These are phyloP conservation scores for Drosophila pachea DNA, from an alignment of 1,140 invertebrate species.

Conservation along the genomic window DNA sequence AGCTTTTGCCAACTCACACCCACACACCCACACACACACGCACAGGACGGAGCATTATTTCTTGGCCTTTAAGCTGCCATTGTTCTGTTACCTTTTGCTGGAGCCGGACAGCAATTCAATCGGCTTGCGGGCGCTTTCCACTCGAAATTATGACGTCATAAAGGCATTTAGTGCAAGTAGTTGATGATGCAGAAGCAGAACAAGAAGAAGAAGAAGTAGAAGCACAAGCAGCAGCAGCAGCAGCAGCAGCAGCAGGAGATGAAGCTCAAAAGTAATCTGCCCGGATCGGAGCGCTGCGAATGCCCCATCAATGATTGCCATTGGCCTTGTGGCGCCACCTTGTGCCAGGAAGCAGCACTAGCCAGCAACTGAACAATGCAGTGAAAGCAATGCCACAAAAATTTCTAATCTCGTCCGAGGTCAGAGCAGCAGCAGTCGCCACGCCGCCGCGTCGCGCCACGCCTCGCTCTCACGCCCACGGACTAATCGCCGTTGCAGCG, in stretches of 20 bases:
- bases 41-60: neutral
- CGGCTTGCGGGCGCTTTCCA: constrained; percentile 29
- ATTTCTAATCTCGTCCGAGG: constrained; percentile 64
- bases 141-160: constrained; percentile 60
- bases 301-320: constrained; percentile 23
- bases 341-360: neutral
- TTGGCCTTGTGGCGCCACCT: constrained; percentile 36
- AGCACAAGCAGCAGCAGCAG: constrained; percentile 1
- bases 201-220: constrained; percentile 1
- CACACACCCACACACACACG: neutral
- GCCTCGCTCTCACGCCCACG: constrained; percentile 3
- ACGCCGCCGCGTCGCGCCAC: neutral
- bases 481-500: constrained; percentile 69
- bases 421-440: constrained; percentile 25
- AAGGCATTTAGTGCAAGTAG: constrained; percentile 44
- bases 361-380: constrained; percentile 42
- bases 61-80: constrained; percentile 2
- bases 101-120: constrained; percentile 42
- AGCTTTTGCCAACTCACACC: neutral
- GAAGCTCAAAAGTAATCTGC: constrained; percentile 44
- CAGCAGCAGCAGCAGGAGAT: neutral
- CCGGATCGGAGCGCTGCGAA: constrained; percentile 1
- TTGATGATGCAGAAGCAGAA: neutral
- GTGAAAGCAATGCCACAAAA: constrained; percentile 69
- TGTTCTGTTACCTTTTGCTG: constrained; percentile 9